Evolutionary conservation across 2,888 invertebrate genomes (phyloP).

Genomic region (Phalera bucephala): DNA sequence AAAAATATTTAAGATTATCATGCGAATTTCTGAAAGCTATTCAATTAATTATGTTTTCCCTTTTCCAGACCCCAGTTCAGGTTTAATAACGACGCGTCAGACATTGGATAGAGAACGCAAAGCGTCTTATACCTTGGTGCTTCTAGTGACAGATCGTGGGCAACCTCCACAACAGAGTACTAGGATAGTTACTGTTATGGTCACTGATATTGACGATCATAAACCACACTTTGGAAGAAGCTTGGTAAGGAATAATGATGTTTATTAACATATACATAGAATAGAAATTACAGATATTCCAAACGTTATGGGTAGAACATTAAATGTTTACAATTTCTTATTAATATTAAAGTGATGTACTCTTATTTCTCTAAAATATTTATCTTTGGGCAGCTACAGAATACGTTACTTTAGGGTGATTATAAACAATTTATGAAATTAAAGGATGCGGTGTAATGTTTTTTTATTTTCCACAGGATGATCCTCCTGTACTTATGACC

Average conservation of each 20-base stretch:
- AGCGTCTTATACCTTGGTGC: constrained; percentile 88
- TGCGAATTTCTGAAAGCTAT: no score
- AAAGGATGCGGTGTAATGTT: no score
- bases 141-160: constrained; percentile 91
- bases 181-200: constrained; percentile 85
- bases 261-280: no score
- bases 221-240: constrained; percentile 87
- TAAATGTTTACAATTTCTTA: no score
- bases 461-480: constrained; percentile 83
- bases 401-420: no score
- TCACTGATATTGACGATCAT: constrained; percentile 91
- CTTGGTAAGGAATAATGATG: constrained; percentile 80
- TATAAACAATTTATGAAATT: no score
- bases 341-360: no score
- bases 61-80: constrained; percentile 84
- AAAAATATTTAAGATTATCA: no score
- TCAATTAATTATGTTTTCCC: constrained; percentile 7
- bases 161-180: constrained; percentile 89
- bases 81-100: constrained; percentile 87
- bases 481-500: constrained; percentile 84
- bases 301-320: no score
- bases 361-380: no score
- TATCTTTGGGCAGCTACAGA: no score
- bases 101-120: constrained; percentile 89
- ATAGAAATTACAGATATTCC: no score